A percentile compares a stretch with the other conserved stretches of the same genome.
Evolutionary conservation across 2,113 vertebrate species (phyloP).

Genomic region (Morone saxatilis): DNA sequence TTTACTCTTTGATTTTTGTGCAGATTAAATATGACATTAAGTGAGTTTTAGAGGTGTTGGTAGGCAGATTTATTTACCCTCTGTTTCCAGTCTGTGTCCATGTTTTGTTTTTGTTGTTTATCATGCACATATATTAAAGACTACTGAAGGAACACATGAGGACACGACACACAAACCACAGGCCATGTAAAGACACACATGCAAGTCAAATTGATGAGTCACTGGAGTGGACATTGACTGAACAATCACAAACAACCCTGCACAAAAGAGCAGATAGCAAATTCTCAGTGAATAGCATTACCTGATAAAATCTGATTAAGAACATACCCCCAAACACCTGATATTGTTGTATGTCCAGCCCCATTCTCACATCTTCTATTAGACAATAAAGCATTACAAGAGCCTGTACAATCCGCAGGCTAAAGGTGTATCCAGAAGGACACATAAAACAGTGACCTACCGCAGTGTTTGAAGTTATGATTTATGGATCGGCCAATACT

Average conservation of each 20-base stretch:
- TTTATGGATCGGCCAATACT: constrained; percentile 78
- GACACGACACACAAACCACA: neutral
- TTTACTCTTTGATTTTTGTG: neutral
- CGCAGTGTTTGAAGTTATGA: constrained; percentile 81
- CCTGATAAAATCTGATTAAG: constrained; percentile 23
- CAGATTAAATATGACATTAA: no score
- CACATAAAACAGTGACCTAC: constrained; percentile 68
- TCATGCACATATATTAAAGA: neutral
- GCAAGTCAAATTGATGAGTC: neutral
- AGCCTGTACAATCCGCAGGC: constrained; percentile 21
- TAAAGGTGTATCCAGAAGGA: constrained; percentile 57
- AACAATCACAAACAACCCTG: constrained; percentile 3
- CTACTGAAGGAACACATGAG: neutral
- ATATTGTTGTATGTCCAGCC: neutral
- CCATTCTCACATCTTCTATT: constrained; percentile 19
- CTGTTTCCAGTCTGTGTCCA: neutral
- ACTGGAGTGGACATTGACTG: neutral
- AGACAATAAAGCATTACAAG: constrained; percentile 16
- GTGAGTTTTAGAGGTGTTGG: no score
- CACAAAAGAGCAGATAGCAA: constrained; percentile 12
- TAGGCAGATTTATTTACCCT: no score
- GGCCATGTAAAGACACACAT: neutral
- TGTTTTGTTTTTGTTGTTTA: neutral
- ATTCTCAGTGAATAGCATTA: constrained; percentile 26
- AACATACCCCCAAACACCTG: constrained; percentile 5